These are phyloP conservation scores for Leucoraja erinaceus DNA, from an alignment of 2,113 vertebrate genomes.

Conservation along the genomic window DNA sequence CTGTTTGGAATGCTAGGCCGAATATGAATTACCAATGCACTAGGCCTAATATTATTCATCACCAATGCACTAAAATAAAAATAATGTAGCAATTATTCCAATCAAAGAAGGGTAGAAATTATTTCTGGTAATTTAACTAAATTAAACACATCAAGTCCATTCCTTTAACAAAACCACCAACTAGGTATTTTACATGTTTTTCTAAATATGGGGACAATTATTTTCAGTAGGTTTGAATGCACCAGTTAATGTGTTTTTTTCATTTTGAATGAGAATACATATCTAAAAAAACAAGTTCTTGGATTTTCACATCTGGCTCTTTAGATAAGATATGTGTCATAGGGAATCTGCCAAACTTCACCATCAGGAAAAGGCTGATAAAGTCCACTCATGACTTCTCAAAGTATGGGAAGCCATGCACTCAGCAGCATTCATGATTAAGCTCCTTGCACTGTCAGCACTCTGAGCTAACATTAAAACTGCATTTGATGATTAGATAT, in stretches of 20 bases:
- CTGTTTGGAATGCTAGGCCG: background rate
- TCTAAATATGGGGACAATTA: background rate
- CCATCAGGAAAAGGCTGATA: conserved; percentile 16
- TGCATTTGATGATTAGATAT: background rate
- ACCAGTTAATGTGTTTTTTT: background rate
- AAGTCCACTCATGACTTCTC: background rate
- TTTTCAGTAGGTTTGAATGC: background rate
- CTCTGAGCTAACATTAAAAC: background rate
- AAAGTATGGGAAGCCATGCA: background rate
- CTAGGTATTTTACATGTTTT: background rate
- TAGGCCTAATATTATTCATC: background rate
- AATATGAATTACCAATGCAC: background rate
- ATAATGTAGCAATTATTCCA: background rate
- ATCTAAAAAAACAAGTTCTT: background rate
- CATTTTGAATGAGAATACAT: background rate
- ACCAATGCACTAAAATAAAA: background rate
- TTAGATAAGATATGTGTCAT: background rate
- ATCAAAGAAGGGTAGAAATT: background rate
- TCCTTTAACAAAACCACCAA: background rate
- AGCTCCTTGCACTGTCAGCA: background rate
- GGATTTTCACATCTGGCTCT: background rate
- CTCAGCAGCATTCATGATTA: background rate
- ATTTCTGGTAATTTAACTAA: background rate
- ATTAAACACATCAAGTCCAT: background rate
- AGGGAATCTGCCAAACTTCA: background rate